Conservation (phyloP, 2,888 invertebrate species). For the Amphipyra tragopoginis region DNA sequence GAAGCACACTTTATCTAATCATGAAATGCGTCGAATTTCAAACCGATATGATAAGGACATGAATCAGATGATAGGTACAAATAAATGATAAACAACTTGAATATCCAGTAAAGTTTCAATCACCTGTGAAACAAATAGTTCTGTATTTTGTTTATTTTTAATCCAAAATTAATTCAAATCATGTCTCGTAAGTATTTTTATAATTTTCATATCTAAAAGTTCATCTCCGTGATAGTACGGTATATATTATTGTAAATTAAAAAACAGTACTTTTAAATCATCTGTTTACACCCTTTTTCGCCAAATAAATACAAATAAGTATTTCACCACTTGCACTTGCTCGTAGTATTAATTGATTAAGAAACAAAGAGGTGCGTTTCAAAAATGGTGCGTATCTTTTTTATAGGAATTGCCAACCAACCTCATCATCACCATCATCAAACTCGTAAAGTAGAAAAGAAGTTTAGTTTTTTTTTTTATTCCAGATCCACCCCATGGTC, state of each 20-base stretch:
- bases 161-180: slow-evolving; percentile 12
- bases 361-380: too few species aligned
- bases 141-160: slow-evolving; percentile 32
- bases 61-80: slow-evolving; percentile 64
- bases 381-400: too few species aligned
- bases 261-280: too few species aligned
- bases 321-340: too few species aligned
- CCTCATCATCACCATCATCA: too few species aligned
- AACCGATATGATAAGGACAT: slow-evolving; percentile 60
- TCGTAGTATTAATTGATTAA: too few species aligned
- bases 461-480: slow-evolving; percentile 8
- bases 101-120: slow-evolving; percentile 48
- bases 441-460: not conserved
- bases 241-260: too few species aligned
- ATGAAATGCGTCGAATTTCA: slow-evolving; percentile 57
- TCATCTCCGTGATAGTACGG: not conserved
- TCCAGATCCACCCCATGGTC: slow-evolving; percentile 72
- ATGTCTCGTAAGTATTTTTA: slow-evolving; percentile 67
- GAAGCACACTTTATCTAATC: slow-evolving; percentile 65
- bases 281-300: too few species aligned
- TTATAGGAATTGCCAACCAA: too few species aligned
- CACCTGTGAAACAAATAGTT: slow-evolving; percentile 40
- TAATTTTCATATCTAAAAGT: not conserved
- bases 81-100: slow-evolving; percentile 61
- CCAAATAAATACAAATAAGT: too few species aligned